Percentiles rank a stretch among this genome's conserved stretches.
Conservation (phyloP, 2,888 invertebrate species). For the Drosophila rubida region DNA sequence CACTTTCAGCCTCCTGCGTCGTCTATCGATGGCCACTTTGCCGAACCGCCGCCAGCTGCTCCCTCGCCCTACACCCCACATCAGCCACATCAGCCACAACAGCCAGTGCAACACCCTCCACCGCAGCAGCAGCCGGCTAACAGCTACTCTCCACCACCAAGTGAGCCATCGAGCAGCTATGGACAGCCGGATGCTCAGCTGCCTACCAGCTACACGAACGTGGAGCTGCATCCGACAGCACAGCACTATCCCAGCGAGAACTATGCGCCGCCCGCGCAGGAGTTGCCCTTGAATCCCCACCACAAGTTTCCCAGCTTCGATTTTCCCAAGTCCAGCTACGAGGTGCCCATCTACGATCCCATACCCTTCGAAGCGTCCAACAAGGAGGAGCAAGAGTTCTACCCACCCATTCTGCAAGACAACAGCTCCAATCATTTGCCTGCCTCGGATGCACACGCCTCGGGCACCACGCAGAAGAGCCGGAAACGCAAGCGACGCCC, state of each 20-base stretch:
- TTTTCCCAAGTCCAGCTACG: constrained; percentile 84
- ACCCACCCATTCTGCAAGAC: constrained; percentile 71
- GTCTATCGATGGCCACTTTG: constrained; percentile 28
- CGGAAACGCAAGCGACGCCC: constrained; percentile 67
- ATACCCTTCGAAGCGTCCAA: constrained; percentile 81
- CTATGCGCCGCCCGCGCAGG: constrained; percentile 74
- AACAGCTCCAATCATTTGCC: constrained; percentile 35
- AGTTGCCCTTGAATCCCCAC: constrained; percentile 81
- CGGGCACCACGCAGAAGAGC: constrained; percentile 52
- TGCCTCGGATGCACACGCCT: constrained; percentile 54
- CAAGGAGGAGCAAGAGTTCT: constrained; percentile 75
- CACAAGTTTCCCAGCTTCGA: constrained; percentile 82
- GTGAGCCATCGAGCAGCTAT: constrained; percentile 25
- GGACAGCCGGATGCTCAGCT: constrained; percentile 42
- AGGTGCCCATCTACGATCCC: constrained; percentile 84
- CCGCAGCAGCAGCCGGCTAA: background rate
- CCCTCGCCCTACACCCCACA: background rate
- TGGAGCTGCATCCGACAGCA: constrained; percentile 29
- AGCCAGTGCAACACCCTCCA: background rate
- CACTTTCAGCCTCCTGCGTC: constrained; percentile 54
- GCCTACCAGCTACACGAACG: constrained; percentile 18
- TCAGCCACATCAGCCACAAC: constrained; percentile 27
- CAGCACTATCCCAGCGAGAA: constrained; percentile 56
- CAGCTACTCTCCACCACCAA: constrained; percentile 7
- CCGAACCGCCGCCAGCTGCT: constrained; percentile 26